phyloP scores from a whole-genome alignment of 2,797 vertebrate genomes.

The Lithobates sylvaticus region DNA sequence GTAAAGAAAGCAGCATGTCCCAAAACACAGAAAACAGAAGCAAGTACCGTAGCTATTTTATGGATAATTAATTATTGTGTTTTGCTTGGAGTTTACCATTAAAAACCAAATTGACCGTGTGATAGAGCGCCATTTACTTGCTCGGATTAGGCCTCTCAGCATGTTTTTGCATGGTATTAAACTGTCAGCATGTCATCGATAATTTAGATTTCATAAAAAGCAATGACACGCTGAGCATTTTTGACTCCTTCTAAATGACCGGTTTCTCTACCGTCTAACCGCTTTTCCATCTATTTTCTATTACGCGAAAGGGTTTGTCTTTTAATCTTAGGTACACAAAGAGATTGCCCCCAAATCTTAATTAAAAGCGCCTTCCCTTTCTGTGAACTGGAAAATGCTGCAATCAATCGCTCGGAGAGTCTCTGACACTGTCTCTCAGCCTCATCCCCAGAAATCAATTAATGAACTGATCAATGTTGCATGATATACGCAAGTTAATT shows the following conservation, averaged over 20 bases:
- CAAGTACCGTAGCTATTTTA: no score
- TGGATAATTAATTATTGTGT: no score
- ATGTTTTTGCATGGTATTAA: not conserved
- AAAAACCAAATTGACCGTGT: conserved; percentile 7
- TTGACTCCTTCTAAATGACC: not conserved
- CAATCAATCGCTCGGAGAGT: conserved; percentile 61
- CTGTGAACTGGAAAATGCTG: conserved; percentile 19
- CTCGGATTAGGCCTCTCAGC: not conserved
- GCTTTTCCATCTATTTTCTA: conserved; percentile 1
- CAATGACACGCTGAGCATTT: not conserved
- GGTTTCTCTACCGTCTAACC: not conserved
- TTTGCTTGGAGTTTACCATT: not conserved
- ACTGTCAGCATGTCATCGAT: conserved; percentile 8
- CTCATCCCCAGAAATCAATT: conserved; percentile 70
- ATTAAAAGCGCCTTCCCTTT: conserved; percentile 37
- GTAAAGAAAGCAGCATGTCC: no score
- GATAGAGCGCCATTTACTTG: conserved; percentile 3
- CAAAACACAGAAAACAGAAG: no score
- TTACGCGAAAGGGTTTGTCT: conserved; percentile 29
- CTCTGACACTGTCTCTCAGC: conserved; percentile 67
- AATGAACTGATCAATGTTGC: conserved; percentile 73
- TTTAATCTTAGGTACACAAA: conserved; percentile 1
- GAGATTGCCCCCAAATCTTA: conserved; percentile 34
- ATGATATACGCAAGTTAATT: conserved; percentile 70
- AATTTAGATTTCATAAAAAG: conserved; percentile 16